Evolutionary conservation across 2,797 vertebrate genomes (phyloP).

Genomic region (Emys orbicularis): DNA sequence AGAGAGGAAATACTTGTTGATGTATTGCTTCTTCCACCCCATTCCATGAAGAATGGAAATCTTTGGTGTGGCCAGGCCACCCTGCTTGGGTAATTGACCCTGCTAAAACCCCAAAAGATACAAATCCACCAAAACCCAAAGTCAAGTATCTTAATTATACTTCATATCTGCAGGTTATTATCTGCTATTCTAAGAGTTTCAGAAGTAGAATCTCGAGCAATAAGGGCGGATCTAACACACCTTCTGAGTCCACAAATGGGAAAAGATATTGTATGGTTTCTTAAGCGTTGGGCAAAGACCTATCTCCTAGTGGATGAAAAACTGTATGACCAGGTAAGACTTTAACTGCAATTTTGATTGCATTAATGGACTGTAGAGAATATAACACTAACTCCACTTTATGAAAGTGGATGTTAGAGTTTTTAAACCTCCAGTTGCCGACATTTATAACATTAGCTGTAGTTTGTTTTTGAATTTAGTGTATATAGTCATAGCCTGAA

Average conservation of each 20-base stretch:
- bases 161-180: conserved; percentile 88
- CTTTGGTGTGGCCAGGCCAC: not conserved
- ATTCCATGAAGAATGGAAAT: not conserved
- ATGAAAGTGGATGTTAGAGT: not conserved
- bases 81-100: not conserved
- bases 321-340: conserved; percentile 94
- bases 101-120: not conserved
- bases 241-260: conserved; percentile 99
- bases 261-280: conserved; percentile 98
- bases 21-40: not conserved
- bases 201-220: conserved; percentile 97
- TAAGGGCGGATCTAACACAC: conserved; percentile 93
- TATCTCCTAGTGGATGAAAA: conserved; percentile 98
- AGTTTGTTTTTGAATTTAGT: not conserved
- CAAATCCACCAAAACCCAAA: not conserved
- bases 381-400: not conserved
- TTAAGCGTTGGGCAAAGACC: conserved; percentile 97
- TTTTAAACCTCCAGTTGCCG: not conserved
- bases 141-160: conserved; percentile 23
- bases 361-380: conserved; percentile 26
- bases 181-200: conserved; percentile 96
- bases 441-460: not conserved
- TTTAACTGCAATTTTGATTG: not conserved
- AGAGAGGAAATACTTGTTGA: not conserved
- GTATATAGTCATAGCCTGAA: not conserved